Base-by-base conservation (phyloP, 2,888 invertebrate species). In the Sylvicola cinctus region DNA sequence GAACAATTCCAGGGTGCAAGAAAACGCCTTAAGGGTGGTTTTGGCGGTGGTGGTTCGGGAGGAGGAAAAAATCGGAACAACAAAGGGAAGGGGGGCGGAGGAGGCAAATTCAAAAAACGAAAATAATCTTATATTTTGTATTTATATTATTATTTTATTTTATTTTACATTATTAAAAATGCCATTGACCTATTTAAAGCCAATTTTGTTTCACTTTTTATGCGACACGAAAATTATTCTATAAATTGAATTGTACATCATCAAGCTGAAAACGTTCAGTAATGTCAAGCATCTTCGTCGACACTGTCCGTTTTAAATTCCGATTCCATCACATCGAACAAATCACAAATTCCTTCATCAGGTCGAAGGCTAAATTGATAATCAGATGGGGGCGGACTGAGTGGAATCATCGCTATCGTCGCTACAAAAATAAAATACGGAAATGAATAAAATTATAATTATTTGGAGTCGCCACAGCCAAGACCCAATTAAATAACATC, bases 1-100 rank as follows among this genome's bases (percentile, higher is more conserved):
- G 87, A 87, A 54, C 73, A 73, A 44, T 77, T 83, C 26, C 57
- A 66, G 1, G 85, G 85, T 3, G 75, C 85, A 30, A 66, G 84
- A 37, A 74, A 80, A 46, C 68, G 85, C 29, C 62, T 85, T 44
- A 75, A 78, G 50, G 50, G 58, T 3, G 48, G 46, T 20, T 56
- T 55, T 31, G 50, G 49, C 16, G 54, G 52, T 34, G 59, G 59
- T 38, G 54, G 52, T 38, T 54, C 52, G 28, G 63, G 61, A 46
- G 55, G 54, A 45, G 20, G 20, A 6, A 8, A 8, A 4, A 20
- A 20, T 20, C 20, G 20, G 8, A 20, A 20, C n/a, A n/a, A n/a
- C 8, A 20, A 20, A 20, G 20, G 20, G 8, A 20, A 20, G 20
- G 20, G 20, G 8, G 20, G 20, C 20, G 8, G 8, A 20, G 20